These are phyloP conservation scores for Acronicta psi DNA, from an alignment of 2,888 invertebrate genomes.

Conservation along the genomic window DNA sequence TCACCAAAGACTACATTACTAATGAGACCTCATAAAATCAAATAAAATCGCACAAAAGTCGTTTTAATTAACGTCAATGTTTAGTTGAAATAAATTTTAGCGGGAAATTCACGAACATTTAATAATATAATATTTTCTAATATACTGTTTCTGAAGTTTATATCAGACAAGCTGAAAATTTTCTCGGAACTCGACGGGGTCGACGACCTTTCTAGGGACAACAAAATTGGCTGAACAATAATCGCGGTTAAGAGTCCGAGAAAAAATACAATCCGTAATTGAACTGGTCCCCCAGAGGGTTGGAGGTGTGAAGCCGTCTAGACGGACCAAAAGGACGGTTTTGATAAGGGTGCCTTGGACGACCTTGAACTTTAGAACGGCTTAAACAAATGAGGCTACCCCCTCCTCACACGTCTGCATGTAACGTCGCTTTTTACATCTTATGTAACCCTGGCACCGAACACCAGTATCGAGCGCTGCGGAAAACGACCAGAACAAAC, in stretches of 20 bases:
- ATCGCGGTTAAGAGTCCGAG: slow-evolving; percentile 40
- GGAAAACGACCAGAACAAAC: slow-evolving; percentile 28
- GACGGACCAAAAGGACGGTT: slow-evolving; percentile 85
- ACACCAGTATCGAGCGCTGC: slow-evolving; percentile 36
- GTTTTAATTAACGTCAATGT: slow-evolving; percentile 58
- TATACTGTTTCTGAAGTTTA: slow-evolving; percentile 45
- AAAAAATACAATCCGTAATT: slow-evolving; percentile 75
- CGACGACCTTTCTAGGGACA: slow-evolving; percentile 33
- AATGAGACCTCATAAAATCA: slow-evolving; percentile 59
- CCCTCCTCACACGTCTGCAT: slow-evolving; percentile 67
- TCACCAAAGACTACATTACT: slow-evolving; percentile 37
- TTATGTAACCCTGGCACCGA: slow-evolving; percentile 35
- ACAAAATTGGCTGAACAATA: slow-evolving; percentile 30
- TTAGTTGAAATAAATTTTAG: slow-evolving; percentile 48
- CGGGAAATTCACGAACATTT: slow-evolving; percentile 40
- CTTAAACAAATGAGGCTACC: slow-evolving; percentile 85
- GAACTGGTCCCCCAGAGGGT: slow-evolving; percentile 81
- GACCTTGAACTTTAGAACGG: slow-evolving; percentile 86
- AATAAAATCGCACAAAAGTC: slow-evolving; percentile 59
- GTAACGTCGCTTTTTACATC: slow-evolving; percentile 58
- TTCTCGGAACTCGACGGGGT: slow-evolving; percentile 29
- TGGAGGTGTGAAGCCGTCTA: slow-evolving; percentile 86
- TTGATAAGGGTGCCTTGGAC: slow-evolving; percentile 85
- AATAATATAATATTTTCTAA: slow-evolving; percentile 42
- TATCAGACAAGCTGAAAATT: slow-evolving; percentile 25